A percentile compares a stretch with the other conserved stretches of the same genome.
phyloP scores from a whole-genome alignment of 2,888 invertebrate genomes.

The Diadegma fenestrale region DNA sequence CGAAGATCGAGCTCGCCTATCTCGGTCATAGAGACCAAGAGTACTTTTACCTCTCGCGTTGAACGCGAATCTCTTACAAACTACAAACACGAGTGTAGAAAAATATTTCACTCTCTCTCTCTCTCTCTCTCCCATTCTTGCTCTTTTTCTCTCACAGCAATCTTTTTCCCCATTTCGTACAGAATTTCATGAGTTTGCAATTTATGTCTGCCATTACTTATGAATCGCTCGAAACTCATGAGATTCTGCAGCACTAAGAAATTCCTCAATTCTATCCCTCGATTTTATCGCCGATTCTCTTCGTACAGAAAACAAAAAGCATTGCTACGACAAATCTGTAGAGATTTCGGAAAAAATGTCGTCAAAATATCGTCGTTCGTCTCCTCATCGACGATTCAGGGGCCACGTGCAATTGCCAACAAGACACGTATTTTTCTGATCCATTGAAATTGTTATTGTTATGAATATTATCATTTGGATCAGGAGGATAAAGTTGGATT shows the following conservation, averaged over 20 bases:
- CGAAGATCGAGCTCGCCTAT: slow-evolving; percentile 43
- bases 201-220: slow-evolving; percentile 4
- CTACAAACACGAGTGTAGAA: slow-evolving; percentile 24
- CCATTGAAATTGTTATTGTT: neutral
- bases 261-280: neutral
- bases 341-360: neutral
- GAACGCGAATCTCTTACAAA: slow-evolving; percentile 31
- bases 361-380: no score
- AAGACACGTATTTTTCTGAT: neutral
- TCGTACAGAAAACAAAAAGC: neutral
- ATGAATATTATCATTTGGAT: neutral
- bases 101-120: neutral
- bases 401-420: no score
- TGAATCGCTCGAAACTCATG: slow-evolving; percentile 42
- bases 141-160: neutral
- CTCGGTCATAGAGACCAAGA: slow-evolving; percentile 54
- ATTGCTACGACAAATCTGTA: neutral
- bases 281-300: neutral
- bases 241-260: slow-evolving; percentile 4
- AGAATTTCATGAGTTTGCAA: slow-evolving; percentile 43
- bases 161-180: slow-evolving; percentile 37
- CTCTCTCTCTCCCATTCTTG: neutral
- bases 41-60: slow-evolving; percentile 54
- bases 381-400: no score
- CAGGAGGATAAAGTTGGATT: neutral